Percentiles rank a stretch among this genome's conserved stretches.
These are phyloP conservation scores for Cydia splendana DNA, from an alignment of 1,140 invertebrate species.

Conservation along the genomic window DNA sequence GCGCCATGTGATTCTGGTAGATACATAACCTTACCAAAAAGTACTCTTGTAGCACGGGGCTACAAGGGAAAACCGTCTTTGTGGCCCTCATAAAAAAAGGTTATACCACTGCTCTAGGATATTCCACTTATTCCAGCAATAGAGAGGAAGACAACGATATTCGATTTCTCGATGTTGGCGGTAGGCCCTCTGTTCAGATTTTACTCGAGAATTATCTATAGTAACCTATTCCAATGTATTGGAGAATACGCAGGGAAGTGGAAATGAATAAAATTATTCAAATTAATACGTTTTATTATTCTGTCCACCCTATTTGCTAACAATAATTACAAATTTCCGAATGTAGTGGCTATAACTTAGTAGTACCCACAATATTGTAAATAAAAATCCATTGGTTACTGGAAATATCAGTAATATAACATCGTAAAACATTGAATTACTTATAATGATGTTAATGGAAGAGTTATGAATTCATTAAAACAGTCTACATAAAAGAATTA, in stretches of 20 bases:
- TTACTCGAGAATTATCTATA: too few relatives aligned
- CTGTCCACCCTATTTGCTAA: slow-evolving; percentile 25
- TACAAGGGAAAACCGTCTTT: too few relatives aligned
- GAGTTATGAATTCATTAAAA: not conserved
- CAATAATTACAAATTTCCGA: slow-evolving; percentile 17
- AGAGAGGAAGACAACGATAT: too few relatives aligned
- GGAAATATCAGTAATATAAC: slow-evolving; percentile 12
- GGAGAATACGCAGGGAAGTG: not conserved
- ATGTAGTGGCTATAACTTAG: slow-evolving; percentile 23
- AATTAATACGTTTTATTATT: slow-evolving; percentile 27
- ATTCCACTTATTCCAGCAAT: too few relatives aligned
- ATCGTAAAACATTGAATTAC: slow-evolving; percentile 5
- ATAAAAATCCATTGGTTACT: not conserved
- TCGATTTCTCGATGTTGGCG: too few relatives aligned
- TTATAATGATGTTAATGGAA: slow-evolving; percentile 9
- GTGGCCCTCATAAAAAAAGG: too few relatives aligned
- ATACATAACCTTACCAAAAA: too few relatives aligned
- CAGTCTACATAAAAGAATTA: not conserved
- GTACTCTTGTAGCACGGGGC: too few relatives aligned
- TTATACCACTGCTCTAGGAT: too few relatives aligned
- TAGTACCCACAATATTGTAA: slow-evolving; percentile 14
- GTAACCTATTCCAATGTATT: not conserved
- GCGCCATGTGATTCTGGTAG: too few relatives aligned
- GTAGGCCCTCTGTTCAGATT: too few relatives aligned
- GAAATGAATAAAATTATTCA: not conserved